phyloP scores from a whole-genome alignment of 2,113 vertebrate species.

The Puffinus mauretanicus region DNA sequence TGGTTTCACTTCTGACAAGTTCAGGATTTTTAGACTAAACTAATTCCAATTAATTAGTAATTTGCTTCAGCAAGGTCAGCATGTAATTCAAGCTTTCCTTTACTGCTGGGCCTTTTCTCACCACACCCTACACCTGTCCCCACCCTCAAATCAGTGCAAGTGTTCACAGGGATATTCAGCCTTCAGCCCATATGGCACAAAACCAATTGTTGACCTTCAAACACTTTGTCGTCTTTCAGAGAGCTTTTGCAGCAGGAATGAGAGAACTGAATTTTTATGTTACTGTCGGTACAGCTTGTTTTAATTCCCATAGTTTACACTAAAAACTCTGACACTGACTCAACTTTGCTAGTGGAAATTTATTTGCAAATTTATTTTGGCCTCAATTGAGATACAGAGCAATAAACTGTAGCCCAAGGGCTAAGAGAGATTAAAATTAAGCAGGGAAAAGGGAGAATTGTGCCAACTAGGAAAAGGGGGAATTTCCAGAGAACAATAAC shows the following conservation, averaged over 20 bases:
- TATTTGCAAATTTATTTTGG: constrained; percentile 31
- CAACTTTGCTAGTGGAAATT: constrained; percentile 9
- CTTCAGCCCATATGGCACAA: background rate
- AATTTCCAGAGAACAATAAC: constrained; percentile 10
- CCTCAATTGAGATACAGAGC: background rate
- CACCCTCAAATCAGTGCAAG: background rate
- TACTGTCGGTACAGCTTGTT: background rate
- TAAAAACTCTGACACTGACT: constrained; percentile 24
- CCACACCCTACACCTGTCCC: background rate
- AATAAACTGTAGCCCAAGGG: constrained; percentile 27
- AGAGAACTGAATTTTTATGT: background rate
- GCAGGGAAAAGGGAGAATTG: background rate
- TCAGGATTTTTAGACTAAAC: background rate
- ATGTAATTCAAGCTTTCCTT: background rate
- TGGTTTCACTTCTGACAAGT: background rate
- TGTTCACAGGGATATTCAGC: constrained; percentile 15
- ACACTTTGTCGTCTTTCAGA: background rate
- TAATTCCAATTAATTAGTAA: background rate
- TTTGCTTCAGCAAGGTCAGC: background rate
- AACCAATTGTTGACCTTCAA: background rate
- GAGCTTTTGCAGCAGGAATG: background rate
- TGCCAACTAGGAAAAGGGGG: constrained; percentile 17
- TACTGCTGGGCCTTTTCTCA: background rate
- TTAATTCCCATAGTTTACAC: constrained; percentile 1
- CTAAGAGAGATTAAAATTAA: constrained; percentile 41